Percentiles rank a stretch among this genome's conserved stretches.
Conservation (phyloP, 2,888 invertebrate species). For the Nomada ferruginata region DNA sequence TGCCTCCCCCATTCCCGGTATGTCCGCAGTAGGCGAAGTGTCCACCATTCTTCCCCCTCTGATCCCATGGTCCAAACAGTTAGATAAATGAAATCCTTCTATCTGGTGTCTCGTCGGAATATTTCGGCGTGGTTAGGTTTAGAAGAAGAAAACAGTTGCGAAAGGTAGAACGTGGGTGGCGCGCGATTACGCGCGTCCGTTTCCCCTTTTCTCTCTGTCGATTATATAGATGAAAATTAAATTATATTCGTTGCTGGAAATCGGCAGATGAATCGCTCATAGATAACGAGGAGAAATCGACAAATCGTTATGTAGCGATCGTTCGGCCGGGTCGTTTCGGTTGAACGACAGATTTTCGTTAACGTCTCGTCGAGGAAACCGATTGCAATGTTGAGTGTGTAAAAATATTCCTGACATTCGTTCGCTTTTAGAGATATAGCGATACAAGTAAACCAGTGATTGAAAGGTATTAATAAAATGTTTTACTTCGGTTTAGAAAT, state of each 20-base stretch:
- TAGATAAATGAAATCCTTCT: constrained; percentile 64
- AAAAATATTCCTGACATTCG: too few species aligned
- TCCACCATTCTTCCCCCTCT: constrained; percentile 6
- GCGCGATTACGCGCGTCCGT: constrained; percentile 34
- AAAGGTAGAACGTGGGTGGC: constrained; percentile 23
- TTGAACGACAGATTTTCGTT: too few species aligned
- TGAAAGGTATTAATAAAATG: too few species aligned
- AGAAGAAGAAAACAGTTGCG: constrained; percentile 16
- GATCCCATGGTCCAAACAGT: constrained; percentile 62
- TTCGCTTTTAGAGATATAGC: too few species aligned
- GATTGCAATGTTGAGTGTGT: too few species aligned
- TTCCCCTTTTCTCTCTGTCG: constrained; percentile 56
- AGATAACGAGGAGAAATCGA: constrained; percentile 39
- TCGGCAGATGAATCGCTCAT: constrained; percentile 41
- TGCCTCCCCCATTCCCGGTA: constrained; percentile 36
- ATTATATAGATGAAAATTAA: constrained; percentile 65
- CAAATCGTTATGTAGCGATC: neutral
- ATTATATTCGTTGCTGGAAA: constrained; percentile 55
- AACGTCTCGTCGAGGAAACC: too few species aligned
- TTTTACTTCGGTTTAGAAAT: too few species aligned
- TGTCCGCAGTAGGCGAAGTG: constrained; percentile 42
- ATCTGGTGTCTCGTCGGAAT: constrained; percentile 46
- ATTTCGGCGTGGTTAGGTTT: constrained; percentile 38
- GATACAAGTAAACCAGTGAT: too few species aligned
- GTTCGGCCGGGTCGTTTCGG: too few species aligned